These are phyloP conservation scores for Leptopilina syphax DNA, from an alignment of 2,888 invertebrate genomes.

Conservation along the genomic window DNA sequence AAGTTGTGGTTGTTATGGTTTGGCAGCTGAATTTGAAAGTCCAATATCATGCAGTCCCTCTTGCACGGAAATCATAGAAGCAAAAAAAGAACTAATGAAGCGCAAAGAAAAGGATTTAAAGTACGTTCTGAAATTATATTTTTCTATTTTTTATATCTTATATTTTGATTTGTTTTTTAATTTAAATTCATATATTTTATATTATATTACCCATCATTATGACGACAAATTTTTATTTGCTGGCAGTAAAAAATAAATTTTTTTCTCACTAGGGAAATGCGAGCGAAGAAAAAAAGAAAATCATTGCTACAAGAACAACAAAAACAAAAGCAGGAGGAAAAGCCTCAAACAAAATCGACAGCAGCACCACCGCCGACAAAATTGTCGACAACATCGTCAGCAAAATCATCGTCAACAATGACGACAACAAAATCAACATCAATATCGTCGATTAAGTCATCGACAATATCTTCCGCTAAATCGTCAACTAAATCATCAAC, in stretches of 20 bases:
- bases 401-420: conserved; percentile 2
- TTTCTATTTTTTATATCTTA: conserved; percentile 19
- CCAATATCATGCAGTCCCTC: conserved; percentile 86
- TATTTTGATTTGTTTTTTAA: not conserved
- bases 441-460: conserved; percentile 46
- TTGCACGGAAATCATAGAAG: conserved; percentile 80
- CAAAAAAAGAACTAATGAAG: conserved; percentile 67
- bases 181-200: not conserved
- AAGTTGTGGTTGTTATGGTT: conserved; percentile 91
- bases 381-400: too few relatives aligned
- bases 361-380: conserved; percentile 37
- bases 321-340: conserved; percentile 61
- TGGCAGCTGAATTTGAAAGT: conserved; percentile 89
- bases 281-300: conserved; percentile 72
- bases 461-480: conserved; percentile 19
- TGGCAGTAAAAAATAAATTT: not conserved
- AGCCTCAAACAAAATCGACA: not conserved
- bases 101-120: conserved; percentile 70
- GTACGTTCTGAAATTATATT: conserved; percentile 45
- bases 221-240: not conserved
- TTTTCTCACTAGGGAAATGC: conserved; percentile 64
- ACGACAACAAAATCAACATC: conserved; percentile 29
- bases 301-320: conserved; percentile 70
- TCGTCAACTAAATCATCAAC: conserved; percentile 35
- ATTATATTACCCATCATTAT: too few relatives aligned